Base-by-base conservation (phyloP, 2,113 vertebrate species). In the Capreolus pygargus region DNA sequence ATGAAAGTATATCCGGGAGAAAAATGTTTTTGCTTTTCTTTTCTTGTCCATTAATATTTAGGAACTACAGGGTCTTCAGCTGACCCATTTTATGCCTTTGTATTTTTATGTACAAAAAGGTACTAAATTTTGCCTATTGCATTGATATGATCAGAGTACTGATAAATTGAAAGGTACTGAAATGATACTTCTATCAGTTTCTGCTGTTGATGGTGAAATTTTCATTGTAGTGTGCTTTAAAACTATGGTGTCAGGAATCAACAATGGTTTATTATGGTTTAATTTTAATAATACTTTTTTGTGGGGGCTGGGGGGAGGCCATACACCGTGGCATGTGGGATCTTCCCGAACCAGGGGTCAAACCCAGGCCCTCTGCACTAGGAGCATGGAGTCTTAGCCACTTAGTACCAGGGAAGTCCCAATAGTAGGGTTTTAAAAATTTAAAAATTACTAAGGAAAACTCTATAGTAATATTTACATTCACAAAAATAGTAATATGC, bases 61-160 rank as follows among this genome's bases (percentile, higher is more conserved):
- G 23, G 54, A 36, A 55, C 27, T 86, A 50, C 11, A n/a, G 36
- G 55, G 11, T 27, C 43, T 67, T 39, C 50, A 39, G 52, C 5
- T 84, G 61, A 36, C 57, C 30, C 25, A 39, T 84, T 91, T 97
- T 74, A 19, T 86, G 27, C 9, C 78, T 94, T 21, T 15, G 21
- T 81, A 58, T 93, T 85, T 85, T 79, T 5, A 86, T 57, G 57
- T 89, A 12, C 15, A 96, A 78, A 95, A 87, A 64, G 55, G 9
- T 79, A 64, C 58, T 91, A 52, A 43, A 33, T 84, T 83, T 76
- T 85, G 21, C 16, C 28, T 58, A 33, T 28, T 70, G 1, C 79
- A 25, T 91, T 87, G 39, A 92, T 43, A 55, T 43, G 33, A 58
- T 95, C 43, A 93, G 78, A 95, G 96, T 93, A 84, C 14, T 57